Evolutionary conservation across 2,888 invertebrate genomes (phyloP), one percentile per base, ranked within the genome.

Genomic region (Ctenicera cuprea): DNA sequence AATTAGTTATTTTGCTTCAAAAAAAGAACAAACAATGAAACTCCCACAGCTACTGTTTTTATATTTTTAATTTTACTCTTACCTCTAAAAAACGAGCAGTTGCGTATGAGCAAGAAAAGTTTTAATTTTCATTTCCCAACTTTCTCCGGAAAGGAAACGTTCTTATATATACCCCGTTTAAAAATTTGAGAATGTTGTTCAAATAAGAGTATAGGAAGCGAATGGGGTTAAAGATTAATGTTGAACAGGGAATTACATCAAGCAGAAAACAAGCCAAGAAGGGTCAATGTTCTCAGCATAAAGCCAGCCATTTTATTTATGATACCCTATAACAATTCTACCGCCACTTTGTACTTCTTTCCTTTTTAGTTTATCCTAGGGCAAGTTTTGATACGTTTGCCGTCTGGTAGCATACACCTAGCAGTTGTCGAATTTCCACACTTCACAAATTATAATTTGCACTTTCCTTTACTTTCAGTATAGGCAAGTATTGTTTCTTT

Each of bases 231-330:
- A 71, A 71, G 64, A 71, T 71, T 71, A 71, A 64, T 71, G 71
- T 59, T 59, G 71, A 59, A 71, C 62, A 64, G 63, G 57, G 71
- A 64, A 71, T 71, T 71, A 71, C 57, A 64, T 71, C 52, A 71
- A 66, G 71, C 57, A 65, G 71, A 65, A 66, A 71, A 71, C 71
- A 71, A 71, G 61, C 48, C 71, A 71, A 71, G 71, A 61, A 71
- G 61, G 66, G 71, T 71, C 66, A 71, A 71, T 66, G 71, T 71
- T 71, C 66, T 65, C 48, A 71, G 66, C 59, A 71, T 71, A 65
- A 71, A 71, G 64, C 71, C 65, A 71, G 57, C 65, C 66, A 62
- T 66, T 66, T 71, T 71, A 71, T 71, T 71, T 71, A 71, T 71
- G 65, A 71, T 71, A 37, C 65, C 64, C 71, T 64, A 63, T 71